A percentile compares a stretch with the other conserved stretches of the same genome.
These are phyloP conservation scores for Thunnus maccoyii DNA, from an alignment of 2,113 vertebrate species.

Conservation along the genomic window DNA sequence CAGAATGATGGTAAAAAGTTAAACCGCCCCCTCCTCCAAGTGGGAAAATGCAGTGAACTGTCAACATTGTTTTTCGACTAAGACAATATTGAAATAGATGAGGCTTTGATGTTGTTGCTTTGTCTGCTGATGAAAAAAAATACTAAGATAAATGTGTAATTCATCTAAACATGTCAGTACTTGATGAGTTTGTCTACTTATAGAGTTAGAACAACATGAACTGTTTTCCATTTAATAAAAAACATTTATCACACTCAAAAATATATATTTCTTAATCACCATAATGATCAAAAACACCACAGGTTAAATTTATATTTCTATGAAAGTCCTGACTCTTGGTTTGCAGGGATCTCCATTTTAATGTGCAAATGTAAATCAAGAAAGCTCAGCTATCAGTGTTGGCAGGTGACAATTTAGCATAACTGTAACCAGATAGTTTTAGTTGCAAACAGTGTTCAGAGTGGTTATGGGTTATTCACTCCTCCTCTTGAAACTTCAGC, in stretches of 20 bases:
- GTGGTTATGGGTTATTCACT: not conserved
- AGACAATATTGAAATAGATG: conserved; percentile 48
- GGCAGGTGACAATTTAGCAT: no score
- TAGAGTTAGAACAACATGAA: not conserved
- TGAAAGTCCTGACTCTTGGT: not conserved
- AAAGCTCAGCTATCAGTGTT: no score
- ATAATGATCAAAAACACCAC: not conserved
- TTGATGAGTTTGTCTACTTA: not conserved
- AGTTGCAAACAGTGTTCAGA: not conserved
- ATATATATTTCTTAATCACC: not conserved
- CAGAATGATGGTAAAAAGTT: not conserved
- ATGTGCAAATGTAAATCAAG: no score
- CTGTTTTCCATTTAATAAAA: not conserved
- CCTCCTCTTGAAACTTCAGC: not conserved
- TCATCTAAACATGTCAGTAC: not conserved
- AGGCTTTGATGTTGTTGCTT: conserved; percentile 28
- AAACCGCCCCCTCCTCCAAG: not conserved
- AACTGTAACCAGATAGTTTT: not conserved
- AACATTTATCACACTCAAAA: not conserved
- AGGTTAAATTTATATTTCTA: not conserved
- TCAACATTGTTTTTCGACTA: not conserved
- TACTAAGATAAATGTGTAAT: conserved; percentile 28
- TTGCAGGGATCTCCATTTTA: no score
- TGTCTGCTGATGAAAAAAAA: conserved; percentile 3
- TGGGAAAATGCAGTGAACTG: not conserved